These are phyloP conservation scores for Poecilobothrus nobilitatus DNA, from an alignment of 2,888 invertebrate species.

Conservation along the genomic window DNA sequence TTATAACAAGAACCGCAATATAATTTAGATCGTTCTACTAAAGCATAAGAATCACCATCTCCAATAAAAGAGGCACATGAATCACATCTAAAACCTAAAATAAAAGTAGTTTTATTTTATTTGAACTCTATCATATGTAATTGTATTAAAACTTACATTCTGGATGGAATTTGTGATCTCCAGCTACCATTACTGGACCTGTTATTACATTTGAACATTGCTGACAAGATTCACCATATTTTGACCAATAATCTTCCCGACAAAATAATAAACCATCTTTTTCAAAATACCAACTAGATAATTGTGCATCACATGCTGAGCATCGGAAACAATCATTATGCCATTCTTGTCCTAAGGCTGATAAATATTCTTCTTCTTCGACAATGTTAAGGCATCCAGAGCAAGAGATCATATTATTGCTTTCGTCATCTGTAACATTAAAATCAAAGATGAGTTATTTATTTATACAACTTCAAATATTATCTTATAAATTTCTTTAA, in stretches of 20 bases:
- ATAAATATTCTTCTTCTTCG: constrained; percentile 61
- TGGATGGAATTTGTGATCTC: constrained; percentile 90
- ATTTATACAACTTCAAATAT: no score
- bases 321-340: constrained; percentile 88
- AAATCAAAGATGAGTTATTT: not conserved
- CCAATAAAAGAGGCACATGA: constrained; percentile 77
- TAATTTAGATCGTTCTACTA: constrained; percentile 80
- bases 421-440: not conserved
- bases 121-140: not conserved
- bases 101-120: not conserved
- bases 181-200: constrained; percentile 91
- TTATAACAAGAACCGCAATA: constrained; percentile 79
- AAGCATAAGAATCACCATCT: constrained; percentile 84
- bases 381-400: constrained; percentile 34
- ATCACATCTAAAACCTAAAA: constrained; percentile 60
- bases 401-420: constrained; percentile 24
- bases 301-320: constrained; percentile 75
- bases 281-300: constrained; percentile 90
- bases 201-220: constrained; percentile 60
- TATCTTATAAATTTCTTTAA: no score
- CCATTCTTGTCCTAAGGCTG: constrained; percentile 78
- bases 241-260: constrained; percentile 78
- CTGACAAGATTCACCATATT: constrained; percentile 83
- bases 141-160: constrained; percentile 53
- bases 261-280: constrained; percentile 83